A percentile compares a stretch with the other conserved stretches of the same genome.
Evolutionary conservation across 1,140 invertebrate genomes (phyloP).

Genomic region (Pseudomyrmex cubaensis): DNA sequence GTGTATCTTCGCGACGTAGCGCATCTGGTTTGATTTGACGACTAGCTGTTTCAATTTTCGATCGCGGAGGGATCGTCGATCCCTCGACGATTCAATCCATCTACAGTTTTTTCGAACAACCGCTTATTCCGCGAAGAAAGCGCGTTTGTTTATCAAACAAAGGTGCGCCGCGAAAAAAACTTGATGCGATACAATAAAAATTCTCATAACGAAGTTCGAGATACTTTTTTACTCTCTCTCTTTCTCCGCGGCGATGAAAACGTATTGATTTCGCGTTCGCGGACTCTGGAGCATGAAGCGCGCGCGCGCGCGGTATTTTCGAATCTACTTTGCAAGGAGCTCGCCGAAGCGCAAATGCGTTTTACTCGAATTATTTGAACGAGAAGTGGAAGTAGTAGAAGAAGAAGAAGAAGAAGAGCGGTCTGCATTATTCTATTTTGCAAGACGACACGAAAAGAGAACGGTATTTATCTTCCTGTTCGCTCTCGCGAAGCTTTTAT

Average conservation of each 20-base stretch:
- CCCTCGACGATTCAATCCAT: no score
- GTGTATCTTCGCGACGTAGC: neutral
- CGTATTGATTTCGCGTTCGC: conserved; percentile 31
- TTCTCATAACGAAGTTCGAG: neutral
- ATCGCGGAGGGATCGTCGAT: neutral
- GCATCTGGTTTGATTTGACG: neutral
- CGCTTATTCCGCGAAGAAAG: neutral
- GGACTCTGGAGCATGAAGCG: neutral
- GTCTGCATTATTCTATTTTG: conserved; percentile 52
- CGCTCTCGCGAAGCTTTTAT: conserved; percentile 52
- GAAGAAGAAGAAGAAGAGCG: neutral
- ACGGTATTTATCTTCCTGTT: conserved; percentile 55
- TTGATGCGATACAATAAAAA: neutral
- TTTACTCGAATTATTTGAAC: conserved; percentile 51
- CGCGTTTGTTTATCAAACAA: neutral
- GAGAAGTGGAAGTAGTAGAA: conserved; percentile 7
- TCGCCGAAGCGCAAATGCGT: conserved; percentile 42
- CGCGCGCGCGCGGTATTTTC: conserved; percentile 16
- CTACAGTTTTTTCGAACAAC: neutral
- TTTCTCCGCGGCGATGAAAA: conserved; percentile 1
- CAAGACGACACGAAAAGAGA: conserved; percentile 57
- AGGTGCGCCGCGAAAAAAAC: neutral
- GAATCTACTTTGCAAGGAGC: conserved; percentile 14
- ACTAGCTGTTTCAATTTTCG: neutral
- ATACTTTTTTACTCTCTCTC: neutral